Conservation (phyloP, 2,113 vertebrate species). For the Hucho hucho region DNA sequence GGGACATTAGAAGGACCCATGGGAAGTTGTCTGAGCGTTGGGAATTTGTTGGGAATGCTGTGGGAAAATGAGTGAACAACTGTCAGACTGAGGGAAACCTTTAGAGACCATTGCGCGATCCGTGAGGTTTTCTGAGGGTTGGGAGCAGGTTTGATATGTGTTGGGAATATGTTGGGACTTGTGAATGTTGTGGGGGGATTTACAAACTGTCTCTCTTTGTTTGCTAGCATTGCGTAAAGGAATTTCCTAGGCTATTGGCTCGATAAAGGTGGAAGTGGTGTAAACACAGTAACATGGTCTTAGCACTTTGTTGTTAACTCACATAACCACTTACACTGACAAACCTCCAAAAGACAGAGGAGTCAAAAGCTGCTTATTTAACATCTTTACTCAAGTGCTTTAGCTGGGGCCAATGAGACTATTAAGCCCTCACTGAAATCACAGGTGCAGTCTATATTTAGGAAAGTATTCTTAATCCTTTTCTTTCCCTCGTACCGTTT, state of each 20-base stretch:
- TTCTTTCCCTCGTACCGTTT: background rate
- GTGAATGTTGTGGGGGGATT: background rate
- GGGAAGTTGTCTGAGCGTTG: conserved; percentile 20
- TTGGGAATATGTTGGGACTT: too few relatives aligned
- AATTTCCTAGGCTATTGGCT: conserved; percentile 39
- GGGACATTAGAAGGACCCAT: conserved; percentile 22
- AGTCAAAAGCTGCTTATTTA: conserved; percentile 71
- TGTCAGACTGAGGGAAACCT: too few relatives aligned
- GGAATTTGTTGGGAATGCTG: background rate
- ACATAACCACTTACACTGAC: conserved; percentile 61
- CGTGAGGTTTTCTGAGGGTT: too few relatives aligned
- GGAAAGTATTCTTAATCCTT: conserved; percentile 1
- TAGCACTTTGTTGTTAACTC: conserved; percentile 62
- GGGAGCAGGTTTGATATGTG: too few relatives aligned
- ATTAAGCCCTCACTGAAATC: conserved; percentile 51
- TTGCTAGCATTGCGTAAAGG: background rate
- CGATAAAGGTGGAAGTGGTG: conserved; percentile 5
- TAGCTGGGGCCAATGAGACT: conserved; percentile 43
- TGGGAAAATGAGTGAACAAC: too few relatives aligned
- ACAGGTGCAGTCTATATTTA: conserved; percentile 38
- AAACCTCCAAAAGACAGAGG: conserved; percentile 55
- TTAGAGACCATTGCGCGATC: too few relatives aligned
- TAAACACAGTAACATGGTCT: conserved; percentile 43
- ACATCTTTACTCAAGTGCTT: conserved; percentile 53
- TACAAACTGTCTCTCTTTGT: background rate